Evolutionary conservation across 2,797 vertebrate genomes (phyloP).

Genomic region (Coccyzus lansbergi): DNA sequence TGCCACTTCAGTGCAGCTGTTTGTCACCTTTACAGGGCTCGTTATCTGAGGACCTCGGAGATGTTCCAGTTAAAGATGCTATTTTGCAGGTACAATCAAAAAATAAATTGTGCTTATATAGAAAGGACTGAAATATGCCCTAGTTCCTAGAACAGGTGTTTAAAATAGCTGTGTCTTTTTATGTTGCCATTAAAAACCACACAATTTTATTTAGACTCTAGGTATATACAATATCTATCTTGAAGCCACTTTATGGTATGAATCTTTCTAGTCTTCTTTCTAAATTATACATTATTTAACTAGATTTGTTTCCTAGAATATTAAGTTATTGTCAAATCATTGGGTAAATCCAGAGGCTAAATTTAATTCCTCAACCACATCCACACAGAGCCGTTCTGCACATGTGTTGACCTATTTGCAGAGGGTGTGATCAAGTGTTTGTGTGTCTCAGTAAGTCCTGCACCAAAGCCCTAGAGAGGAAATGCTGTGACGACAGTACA

Average conservation of each 20-base stretch:
- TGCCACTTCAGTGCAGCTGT: background rate
- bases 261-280: background rate
- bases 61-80: background rate
- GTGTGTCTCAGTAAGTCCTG: background rate
- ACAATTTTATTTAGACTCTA: slow-evolving; percentile 1
- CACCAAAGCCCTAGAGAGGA: slow-evolving; percentile 45
- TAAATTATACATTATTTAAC: slow-evolving; percentile 19
- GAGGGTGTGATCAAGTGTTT: slow-evolving; percentile 44
- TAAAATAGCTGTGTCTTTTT: slow-evolving; percentile 38
- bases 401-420: slow-evolving; percentile 32
- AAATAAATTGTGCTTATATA: background rate
- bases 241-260: background rate
- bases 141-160: background rate
- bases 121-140: background rate
- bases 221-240: background rate
- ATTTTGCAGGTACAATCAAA: background rate
- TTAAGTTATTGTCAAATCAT: slow-evolving; percentile 1
- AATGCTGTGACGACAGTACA: slow-evolving; percentile 44
- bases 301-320: slow-evolving; percentile 32
- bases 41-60: background rate
- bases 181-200: background rate
- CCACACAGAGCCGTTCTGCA: background rate
- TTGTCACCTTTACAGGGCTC: background rate
- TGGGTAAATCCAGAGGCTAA: slow-evolving; percentile 16
- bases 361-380: slow-evolving; percentile 44